Evolutionary conservation across 2,888 invertebrate genomes (phyloP), one percentile per base, ranked within the genome.

Genomic region (Lasioglossum villosulum): DNA sequence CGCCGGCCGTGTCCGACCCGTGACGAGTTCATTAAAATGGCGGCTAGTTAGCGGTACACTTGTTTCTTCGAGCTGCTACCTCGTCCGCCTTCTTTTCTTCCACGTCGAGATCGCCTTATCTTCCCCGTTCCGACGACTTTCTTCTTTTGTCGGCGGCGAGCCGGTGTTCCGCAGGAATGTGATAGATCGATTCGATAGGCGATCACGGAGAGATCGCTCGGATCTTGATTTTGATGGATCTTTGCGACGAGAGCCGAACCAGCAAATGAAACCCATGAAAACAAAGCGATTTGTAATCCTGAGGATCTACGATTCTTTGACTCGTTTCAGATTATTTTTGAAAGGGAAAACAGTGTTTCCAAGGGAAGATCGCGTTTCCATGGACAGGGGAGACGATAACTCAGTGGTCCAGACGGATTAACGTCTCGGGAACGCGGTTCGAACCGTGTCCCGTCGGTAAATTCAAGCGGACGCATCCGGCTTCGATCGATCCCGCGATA

Each of bases 21-120:
- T 90, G 90, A 90, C 83, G 78, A 90, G 90, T 90, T 90, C 83
- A 90, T 90, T 90, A 88, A 90, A 90, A 85, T 83, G 80, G 30
- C 45, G 52, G 48, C 34, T 75, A 56, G 77, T 80, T 75, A 70
- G 42, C 8, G 19, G 39, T 68, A 68, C 68, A 68, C 37, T 68
- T 68, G 68, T 68, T 68, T 68, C 68, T 23, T 37, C 23, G 37
- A 8, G 37, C 19, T 37, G 6, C 68, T 23, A n/a, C 30, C 8
- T 68, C 34, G 34, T 37, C 30, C 37, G 34, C 37, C 37, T 68
- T 37, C 66, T 68, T 68, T 68, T 37, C 34, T 10, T 68, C 68
- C 37, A 10, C 23, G 2, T 4, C 10, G 68, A 37, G 68, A 68
- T 68, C 68, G 23, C 37, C 68, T 68, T 68, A 68, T 68, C 68